A percentile compares a stretch with the other conserved stretches of the same genome.
Evolutionary conservation across 92 coral and sea anemone species (phyloP).

Genomic region (Siderastrea siderea): DNA sequence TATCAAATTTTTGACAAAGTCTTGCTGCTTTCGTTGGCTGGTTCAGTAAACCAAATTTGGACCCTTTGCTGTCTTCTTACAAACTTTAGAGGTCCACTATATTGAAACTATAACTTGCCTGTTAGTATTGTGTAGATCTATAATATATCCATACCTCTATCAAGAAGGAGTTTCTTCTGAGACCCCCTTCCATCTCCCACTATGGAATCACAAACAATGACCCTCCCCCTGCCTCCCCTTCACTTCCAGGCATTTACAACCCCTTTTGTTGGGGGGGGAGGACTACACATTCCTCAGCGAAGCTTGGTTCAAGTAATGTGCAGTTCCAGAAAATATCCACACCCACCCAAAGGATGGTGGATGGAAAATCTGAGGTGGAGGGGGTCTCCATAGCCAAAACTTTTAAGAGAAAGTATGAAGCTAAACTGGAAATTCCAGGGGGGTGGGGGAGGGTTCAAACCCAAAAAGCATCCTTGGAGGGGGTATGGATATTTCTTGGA

Average conservation of each 20-base stretch:
- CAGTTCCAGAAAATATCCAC: background rate
- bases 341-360: too few relatives aligned
- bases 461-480: too few relatives aligned
- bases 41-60: constrained; percentile 45
- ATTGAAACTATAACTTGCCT: constrained; percentile 24
- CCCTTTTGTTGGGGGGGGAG: constrained; percentile 1
- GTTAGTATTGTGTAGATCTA: constrained; percentile 12
- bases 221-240: constrained; percentile 5
- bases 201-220: background rate
- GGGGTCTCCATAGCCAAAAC: too few relatives aligned
- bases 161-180: background rate
- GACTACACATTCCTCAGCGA: background rate
- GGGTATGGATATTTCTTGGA: too few relatives aligned
- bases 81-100: constrained; percentile 56
- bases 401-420: too few relatives aligned
- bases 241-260: constrained; percentile 13
- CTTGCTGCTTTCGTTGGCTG: constrained; percentile 53
- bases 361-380: too few relatives aligned
- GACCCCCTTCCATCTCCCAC: background rate
- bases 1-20: constrained; percentile 49
- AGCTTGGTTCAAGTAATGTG: constrained; percentile 9
- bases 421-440: too few relatives aligned
- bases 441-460: too few relatives aligned
- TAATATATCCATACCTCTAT: constrained; percentile 8
- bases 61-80: constrained; percentile 37